Evolutionary conservation across 2,797 vertebrate genomes (phyloP).

Genomic region (Valencia hispanica): DNA sequence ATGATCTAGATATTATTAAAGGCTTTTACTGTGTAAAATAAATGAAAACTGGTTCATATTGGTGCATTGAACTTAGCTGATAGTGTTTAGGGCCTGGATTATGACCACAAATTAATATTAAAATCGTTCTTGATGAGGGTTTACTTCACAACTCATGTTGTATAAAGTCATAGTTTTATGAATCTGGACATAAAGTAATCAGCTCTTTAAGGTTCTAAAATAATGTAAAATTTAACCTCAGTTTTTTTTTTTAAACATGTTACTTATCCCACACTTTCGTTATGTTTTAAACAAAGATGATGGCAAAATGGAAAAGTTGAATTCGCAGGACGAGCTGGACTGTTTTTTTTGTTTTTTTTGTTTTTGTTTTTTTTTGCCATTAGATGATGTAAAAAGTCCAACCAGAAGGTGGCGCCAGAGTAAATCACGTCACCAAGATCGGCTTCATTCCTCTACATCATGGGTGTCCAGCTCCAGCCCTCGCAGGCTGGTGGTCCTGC

Average conservation of each 20-base stretch:
- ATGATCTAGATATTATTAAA: not conserved
- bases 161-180: not conserved
- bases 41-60: not conserved
- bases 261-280: no score
- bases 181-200: not conserved
- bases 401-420: conserved; percentile 35
- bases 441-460: not conserved
- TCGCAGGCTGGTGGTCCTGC: no score
- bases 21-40: not conserved
- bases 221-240: no score
- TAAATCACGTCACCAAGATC: not conserved
- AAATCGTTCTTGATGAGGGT: not conserved
- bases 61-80: not conserved
- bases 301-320: not conserved
- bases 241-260: no score
- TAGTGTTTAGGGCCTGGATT: not conserved
- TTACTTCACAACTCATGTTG: not conserved
- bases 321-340: no score
- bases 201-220: not conserved
- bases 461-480: no score
- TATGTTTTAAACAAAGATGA: not conserved
- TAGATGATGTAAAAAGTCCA: not conserved
- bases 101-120: not conserved
- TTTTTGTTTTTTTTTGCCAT: no score
- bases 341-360: no score